Percentiles rank a stretch among this genome's conserved stretches.
These are phyloP conservation scores for Pollenia angustigena DNA, from an alignment of 2,888 invertebrate genomes.

Conservation along the genomic window DNA sequence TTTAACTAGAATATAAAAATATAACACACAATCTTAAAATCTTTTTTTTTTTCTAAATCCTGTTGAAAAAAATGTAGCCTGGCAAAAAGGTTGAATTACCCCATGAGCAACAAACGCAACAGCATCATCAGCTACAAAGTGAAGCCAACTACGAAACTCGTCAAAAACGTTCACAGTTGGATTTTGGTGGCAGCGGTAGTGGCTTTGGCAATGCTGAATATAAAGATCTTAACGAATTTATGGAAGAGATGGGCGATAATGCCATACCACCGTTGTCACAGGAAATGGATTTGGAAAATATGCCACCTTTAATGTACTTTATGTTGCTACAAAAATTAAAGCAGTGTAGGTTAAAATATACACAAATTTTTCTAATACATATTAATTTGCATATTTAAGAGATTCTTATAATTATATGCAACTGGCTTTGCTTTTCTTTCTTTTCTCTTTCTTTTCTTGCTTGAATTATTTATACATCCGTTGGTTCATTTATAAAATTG, in stretches of 20 bases:
- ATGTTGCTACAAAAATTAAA: constrained; percentile 80
- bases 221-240: constrained; percentile 79
- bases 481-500: background rate
- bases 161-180: constrained; percentile 79
- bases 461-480: constrained; percentile 20
- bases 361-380: constrained; percentile 43
- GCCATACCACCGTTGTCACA: constrained; percentile 72
- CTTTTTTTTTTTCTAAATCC: background rate
- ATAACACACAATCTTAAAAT: background rate
- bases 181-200: constrained; percentile 75
- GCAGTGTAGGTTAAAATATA: constrained; percentile 77
- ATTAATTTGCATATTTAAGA: constrained; percentile 45
- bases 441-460: constrained; percentile 27
- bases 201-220: constrained; percentile 68
- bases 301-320: constrained; percentile 80
- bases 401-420: constrained; percentile 32
- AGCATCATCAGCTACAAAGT: constrained; percentile 40
- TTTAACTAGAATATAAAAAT: background rate
- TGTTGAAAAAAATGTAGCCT: constrained; percentile 74
- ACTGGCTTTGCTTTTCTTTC: background rate
- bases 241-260: constrained; percentile 80
- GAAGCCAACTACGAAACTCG: constrained; percentile 75
- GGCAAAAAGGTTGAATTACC: constrained; percentile 77
- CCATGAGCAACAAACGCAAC: constrained; percentile 43
- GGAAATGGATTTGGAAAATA: constrained; percentile 80